phyloP scores from a whole-genome alignment of 2,113 vertebrate genomes.

The Rhinopomastus cyanomelas region DNA sequence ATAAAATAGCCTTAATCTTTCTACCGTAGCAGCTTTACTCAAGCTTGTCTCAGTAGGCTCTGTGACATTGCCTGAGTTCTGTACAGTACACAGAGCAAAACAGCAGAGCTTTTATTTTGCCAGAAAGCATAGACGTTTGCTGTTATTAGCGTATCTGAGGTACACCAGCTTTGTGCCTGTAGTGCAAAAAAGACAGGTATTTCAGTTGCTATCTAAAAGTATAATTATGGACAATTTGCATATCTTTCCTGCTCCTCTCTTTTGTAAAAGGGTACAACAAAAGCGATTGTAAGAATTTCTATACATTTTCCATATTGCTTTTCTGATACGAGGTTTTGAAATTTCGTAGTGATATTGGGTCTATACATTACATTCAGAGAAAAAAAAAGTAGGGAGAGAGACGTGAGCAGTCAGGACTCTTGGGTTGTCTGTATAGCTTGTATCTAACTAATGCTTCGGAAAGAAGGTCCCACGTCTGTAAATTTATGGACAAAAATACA shows the following conservation, averaged over 20 bases:
- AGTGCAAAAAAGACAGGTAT: slow-evolving; percentile 67
- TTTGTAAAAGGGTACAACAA: slow-evolving; percentile 22
- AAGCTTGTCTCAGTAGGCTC: slow-evolving; percentile 34
- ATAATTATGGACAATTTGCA: slow-evolving; percentile 66
- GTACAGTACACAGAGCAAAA: background rate
- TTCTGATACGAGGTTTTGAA: slow-evolving; percentile 10
- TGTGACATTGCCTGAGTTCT: slow-evolving; percentile 28
- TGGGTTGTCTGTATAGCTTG: background rate
- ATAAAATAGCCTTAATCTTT: slow-evolving; percentile 63
- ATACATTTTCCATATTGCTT: background rate
- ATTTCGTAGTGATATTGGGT: background rate
- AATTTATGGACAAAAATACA: background rate
- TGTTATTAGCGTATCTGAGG: slow-evolving; percentile 71
- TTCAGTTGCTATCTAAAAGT: slow-evolving; percentile 67
- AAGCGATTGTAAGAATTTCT: background rate
- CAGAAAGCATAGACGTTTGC: slow-evolving; percentile 64
- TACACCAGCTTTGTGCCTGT: slow-evolving; percentile 58
- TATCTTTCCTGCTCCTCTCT: slow-evolving; percentile 42
- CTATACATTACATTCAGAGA: background rate
- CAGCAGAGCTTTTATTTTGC: slow-evolving; percentile 38
- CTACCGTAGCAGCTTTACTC: slow-evolving; percentile 28
- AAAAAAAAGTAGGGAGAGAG: too few relatives aligned
- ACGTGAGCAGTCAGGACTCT: background rate
- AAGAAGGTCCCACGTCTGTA: background rate
- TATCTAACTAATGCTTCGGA: background rate